Base-by-base conservation (phyloP, 1,140 invertebrate genomes). In the Papilio xuthus region DNA sequence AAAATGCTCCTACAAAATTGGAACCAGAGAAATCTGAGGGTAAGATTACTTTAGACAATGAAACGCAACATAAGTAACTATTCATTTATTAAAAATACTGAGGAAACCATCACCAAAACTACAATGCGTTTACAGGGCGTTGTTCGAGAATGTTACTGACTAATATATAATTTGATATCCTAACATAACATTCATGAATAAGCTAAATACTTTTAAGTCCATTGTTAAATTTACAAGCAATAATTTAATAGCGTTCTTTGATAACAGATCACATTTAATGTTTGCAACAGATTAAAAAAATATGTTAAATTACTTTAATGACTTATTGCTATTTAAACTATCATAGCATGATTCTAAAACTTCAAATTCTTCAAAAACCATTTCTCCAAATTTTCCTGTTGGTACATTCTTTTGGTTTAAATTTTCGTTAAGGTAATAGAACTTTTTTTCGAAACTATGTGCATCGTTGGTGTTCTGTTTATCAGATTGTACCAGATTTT, bases 291-390 rank as follows among this genome's bases (percentile, higher is more conserved):
- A 80, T 86, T 88, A 77, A 81, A 81, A 85, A 76, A 79, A 80
- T 81, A 79, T 53, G 9, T 53, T 53, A 53, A 82, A 79, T 88
- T 92, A 92, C 84, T 91, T 92, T 79, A 88, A 81, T 80, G 92
- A 90, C 88, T 93, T 94, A 90, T 91, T 92, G 78, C 93, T 95
- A 89, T 95, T 95, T 82, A 95, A 90, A 91, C 95, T 95, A 88
- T 96, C 95, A 78, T 93, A 94, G 83, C 91, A 92, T 44, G 91
- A 89, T 86, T 96, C 95, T 83, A 96, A 90, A 56, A 97, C 95
- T 93, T 97, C 96, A 81, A 97, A 97, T 80, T 97, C 96, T 90
- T 97, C 97, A 80, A 97, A 97, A 84, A 97, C 96, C 95, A 97
- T 97, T 81, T 97, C 97, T 9, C 96, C 96, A 84, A 96, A 96